Base-by-base conservation (phyloP, 2,888 invertebrate genomes). In the Tricholauxania praeusta region DNA sequence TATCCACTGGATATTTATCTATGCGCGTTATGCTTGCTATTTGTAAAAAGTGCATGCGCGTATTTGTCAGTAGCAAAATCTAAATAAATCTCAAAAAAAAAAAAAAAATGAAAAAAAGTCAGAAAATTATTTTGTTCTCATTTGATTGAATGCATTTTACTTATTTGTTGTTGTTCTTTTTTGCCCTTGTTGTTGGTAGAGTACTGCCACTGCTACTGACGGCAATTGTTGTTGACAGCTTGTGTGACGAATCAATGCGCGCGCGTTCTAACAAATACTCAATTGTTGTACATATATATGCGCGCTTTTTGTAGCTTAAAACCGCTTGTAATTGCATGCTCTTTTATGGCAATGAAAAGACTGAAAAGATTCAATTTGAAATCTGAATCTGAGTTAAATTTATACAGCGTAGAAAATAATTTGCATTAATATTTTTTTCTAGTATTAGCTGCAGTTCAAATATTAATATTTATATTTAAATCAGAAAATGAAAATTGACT, bases 211-310 rank as follows among this genome's bases (percentile, higher is more conserved):
- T 72, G 76, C 53, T 71, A 74, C 72, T 69, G 75, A 72, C 71
- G 62, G 72, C 65, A 59, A 65, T 65, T 64, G 69, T 70, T 74
- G 75, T 75, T 74, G 77, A 77, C 74, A 72, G 68, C 60, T 49
- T 62, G 28, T 72, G 72, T 62, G 60, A 67, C 67, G 66, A 51
- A 64, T 60, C 62, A 69, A 51, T 70, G 73, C 72, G 66, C 76
- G 74, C 71, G 72, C 72, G 65, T 63, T 55, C 66, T 15, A 15
- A 22, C 12, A 22, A 60, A 51, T 47, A 48, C 47, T 17, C 63
- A 19, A 22, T 47, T 51, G 48, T 17, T 28, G 49, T 22, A 8
- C 28, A 14, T 64, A 28, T 60, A 8, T 22, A 8, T 60, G 59
- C 32, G 59, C 32, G 12, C 32, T 39, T 62, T 17, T 62, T 22